Percentiles rank a stretch among this genome's conserved stretches.
Evolutionary conservation across 2,888 invertebrate genomes (phyloP).

Genomic region (Boloria euphrosyne): DNA sequence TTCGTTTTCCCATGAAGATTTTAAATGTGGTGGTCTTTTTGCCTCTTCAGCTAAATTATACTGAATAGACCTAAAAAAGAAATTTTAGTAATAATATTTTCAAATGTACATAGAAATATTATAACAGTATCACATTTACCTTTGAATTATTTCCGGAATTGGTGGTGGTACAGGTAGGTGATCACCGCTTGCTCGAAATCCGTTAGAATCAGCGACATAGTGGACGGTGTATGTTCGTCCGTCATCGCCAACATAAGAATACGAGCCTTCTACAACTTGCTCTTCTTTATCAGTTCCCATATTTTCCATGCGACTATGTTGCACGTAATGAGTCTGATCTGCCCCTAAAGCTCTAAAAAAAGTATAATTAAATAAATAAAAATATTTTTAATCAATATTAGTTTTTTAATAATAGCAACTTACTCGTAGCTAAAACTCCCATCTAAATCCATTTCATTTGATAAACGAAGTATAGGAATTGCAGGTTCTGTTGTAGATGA

Average conservation of each 20-base stretch:
- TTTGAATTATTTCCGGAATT: slow-evolving; percentile 86
- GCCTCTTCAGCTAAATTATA: slow-evolving; percentile 78
- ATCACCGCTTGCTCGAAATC: slow-evolving; percentile 89
- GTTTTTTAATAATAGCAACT: slow-evolving; percentile 46
- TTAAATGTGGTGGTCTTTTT: slow-evolving; percentile 65
- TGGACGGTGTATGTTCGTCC: slow-evolving; percentile 84
- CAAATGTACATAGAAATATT: slow-evolving; percentile 7
- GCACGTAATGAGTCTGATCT: slow-evolving; percentile 79
- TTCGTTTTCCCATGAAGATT: slow-evolving; percentile 63
- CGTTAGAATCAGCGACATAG: slow-evolving; percentile 89
- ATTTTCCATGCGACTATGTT: slow-evolving; percentile 81
- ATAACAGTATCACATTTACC: slow-evolving; percentile 52
- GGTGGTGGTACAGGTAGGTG: slow-evolving; percentile 90
- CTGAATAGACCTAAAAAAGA: slow-evolving; percentile 63
- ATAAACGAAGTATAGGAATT: slow-evolving; percentile 76
- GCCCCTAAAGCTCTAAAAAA: slow-evolving; percentile 69
- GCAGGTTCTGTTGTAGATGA: slow-evolving; percentile 75
- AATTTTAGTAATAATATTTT: not conserved
- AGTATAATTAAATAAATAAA: not conserved
- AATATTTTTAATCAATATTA: not conserved
- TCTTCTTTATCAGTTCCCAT: slow-evolving; percentile 82
- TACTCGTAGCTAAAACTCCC: slow-evolving; percentile 82
- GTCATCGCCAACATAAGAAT: slow-evolving; percentile 84
- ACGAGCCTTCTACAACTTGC: slow-evolving; percentile 84
- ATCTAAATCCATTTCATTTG: slow-evolving; percentile 81